Percentiles rank a stretch among this genome's conserved stretches.
phyloP scores from a whole-genome alignment of 2,113 vertebrate species.

The Hippocampus guttulatus region DNA sequence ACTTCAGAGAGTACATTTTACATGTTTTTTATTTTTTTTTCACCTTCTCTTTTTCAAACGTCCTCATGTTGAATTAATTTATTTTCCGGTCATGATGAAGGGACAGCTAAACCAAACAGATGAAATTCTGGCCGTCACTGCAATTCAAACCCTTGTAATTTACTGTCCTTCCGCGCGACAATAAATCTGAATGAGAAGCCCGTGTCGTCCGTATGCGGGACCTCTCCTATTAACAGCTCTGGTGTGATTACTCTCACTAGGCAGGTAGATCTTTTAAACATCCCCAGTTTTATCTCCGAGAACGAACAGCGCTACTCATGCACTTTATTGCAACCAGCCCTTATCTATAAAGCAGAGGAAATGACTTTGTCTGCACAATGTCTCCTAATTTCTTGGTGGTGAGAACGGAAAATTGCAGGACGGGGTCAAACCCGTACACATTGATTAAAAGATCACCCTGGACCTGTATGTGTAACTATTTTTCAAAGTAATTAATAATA shows the following conservation, averaged over 20 bases:
- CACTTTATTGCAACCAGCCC: neutral
- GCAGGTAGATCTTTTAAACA: slow-evolving; percentile 34
- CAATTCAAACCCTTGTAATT: slow-evolving; percentile 48
- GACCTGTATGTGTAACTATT: neutral
- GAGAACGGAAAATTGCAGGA: neutral
- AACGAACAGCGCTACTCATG: slow-evolving; percentile 14
- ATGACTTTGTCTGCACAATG: neutral
- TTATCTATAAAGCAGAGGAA: neutral
- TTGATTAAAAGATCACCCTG: neutral
- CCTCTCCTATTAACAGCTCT: slow-evolving; percentile 14
- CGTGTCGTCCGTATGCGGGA: neutral
- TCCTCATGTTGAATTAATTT: slow-evolving; percentile 52
- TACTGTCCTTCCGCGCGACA: slow-evolving; percentile 43
- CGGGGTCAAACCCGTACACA: neutral
- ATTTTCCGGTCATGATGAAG: slow-evolving; percentile 61
- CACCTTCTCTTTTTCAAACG: slow-evolving; percentile 21
- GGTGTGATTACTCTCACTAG: slow-evolving; percentile 42
- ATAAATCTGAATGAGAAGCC: slow-evolving; percentile 53
- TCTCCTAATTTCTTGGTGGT: neutral
- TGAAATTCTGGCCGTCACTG: slow-evolving; percentile 35
- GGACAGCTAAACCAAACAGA: slow-evolving; percentile 40
- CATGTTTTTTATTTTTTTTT: slow-evolving; percentile 17
- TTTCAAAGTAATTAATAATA: neutral
- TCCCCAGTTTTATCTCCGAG: slow-evolving; percentile 12
- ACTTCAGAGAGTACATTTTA: slow-evolving; percentile 54